Evolutionary conservation across 1,140 invertebrate species (phyloP).

Genomic region (Linepithema humile): DNA sequence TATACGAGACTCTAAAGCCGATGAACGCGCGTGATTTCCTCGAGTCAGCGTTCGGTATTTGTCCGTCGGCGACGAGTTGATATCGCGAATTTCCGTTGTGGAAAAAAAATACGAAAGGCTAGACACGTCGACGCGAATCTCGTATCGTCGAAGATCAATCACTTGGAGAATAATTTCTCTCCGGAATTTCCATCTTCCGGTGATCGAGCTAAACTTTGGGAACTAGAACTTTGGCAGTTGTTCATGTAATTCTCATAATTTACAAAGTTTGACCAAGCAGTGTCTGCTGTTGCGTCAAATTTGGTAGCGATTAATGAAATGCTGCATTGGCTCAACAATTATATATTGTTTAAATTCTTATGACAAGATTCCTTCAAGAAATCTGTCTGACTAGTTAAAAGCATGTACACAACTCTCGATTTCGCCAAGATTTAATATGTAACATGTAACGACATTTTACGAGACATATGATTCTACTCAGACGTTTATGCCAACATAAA

Average conservation of each 20-base stretch:
- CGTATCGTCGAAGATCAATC: neutral
- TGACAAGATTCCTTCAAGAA: neutral
- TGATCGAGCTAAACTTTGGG: too few relatives aligned
- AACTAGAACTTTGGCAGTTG: too few relatives aligned
- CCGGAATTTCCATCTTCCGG: too few relatives aligned
- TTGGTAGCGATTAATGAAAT: too few relatives aligned
- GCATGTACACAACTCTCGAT: neutral
- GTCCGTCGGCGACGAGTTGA: neutral
- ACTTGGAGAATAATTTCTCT: too few relatives aligned
- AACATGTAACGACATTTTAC: neutral
- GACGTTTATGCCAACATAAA: neutral
- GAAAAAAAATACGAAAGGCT: neutral
- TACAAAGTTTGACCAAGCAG: too few relatives aligned
- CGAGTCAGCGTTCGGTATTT: neutral
- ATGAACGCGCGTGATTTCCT: neutral
- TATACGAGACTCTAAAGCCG: neutral
- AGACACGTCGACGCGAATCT: neutral
- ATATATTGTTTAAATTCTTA: too few relatives aligned
- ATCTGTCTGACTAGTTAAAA: neutral
- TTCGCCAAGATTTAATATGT: neutral
- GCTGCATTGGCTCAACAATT: too few relatives aligned
- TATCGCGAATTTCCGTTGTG: neutral
- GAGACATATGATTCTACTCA: neutral
- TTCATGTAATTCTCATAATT: too few relatives aligned
- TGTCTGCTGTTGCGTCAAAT: too few relatives aligned